Evolutionary conservation across 1,140 invertebrate genomes (phyloP).

Genomic region (Nymphalis io): DNA sequence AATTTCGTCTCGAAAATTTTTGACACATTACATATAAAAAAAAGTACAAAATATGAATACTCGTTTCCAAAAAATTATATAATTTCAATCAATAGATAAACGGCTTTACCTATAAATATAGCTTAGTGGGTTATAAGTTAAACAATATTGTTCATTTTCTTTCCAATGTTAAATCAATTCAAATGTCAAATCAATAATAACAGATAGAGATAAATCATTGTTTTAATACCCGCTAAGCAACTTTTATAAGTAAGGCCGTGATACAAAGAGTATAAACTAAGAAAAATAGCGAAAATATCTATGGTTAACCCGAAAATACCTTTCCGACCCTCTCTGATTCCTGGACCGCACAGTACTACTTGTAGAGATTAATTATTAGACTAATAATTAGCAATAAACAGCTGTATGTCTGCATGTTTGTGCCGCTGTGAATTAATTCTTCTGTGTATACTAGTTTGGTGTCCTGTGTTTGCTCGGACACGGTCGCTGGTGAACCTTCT

Average conservation of each 20-base stretch:
- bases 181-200: no score
- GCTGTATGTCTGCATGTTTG: slow-evolving; percentile 20
- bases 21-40: neutral
- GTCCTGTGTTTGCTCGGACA: slow-evolving; percentile 55
- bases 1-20: neutral
- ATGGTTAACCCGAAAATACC: slow-evolving; percentile 27
- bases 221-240: no score
- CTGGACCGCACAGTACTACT: neutral
- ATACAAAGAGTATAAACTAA: neutral
- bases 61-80: no score
- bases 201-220: no score
- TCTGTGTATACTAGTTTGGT: slow-evolving; percentile 45
- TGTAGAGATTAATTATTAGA: neutral
- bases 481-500: slow-evolving; percentile 56
- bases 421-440: neutral
- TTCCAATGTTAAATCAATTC: no score
- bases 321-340: neutral
- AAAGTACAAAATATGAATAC: neutral
- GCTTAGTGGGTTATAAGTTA: no score
- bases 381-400: slow-evolving; percentile 19
- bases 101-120: no score
- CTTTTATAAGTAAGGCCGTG: no score
- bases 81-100: no score
- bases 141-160: no score
- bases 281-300: slow-evolving; percentile 17